Base-by-base conservation (phyloP, 2,113 vertebrate genomes). In the Aythya baeri region DNA sequence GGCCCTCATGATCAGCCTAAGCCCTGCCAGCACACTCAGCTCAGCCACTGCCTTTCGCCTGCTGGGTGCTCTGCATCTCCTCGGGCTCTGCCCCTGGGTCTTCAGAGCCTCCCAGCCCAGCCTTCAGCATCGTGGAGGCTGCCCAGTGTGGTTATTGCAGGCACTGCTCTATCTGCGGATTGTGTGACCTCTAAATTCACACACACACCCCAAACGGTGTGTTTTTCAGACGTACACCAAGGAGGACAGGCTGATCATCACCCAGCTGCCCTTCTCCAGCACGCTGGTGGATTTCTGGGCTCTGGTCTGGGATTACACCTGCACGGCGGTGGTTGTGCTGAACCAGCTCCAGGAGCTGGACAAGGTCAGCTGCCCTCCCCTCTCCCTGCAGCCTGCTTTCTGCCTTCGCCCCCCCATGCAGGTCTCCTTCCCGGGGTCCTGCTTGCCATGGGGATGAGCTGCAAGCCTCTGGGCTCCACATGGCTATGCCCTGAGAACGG, bases 271-370 rank as follows among this genome's bases (percentile, higher is more conserved):
- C 29, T 71, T 97, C 11, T 9, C 25, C 57, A 86, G 29, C 55
- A 97, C 97, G 0, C 32, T 96, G 73, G 91, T 71, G 43, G 97
- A 97, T 72, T 97, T 97, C 80, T 97, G 97, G 97, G 74, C 97
- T 55, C 67, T 97, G 61, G 34, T 97, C 54, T 97, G 97, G 96
- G 97, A 97, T 65, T 97, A 97, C 83, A 94, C 73, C 34, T 97
- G 97, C 82, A 91, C 94, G 0, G 82, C 94, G 0, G 89, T 97
- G 15, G 96, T 97, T 73, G 80, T 96, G 73, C 77, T 97, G 77
- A 96, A 95, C 50, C 43, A 75, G 2, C 31, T 94, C 2, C 26
- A 86, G 67, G 94, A 97, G 34, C 76, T 97, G 59, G 90, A 96
- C 58, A 16, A 97, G 97, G 97, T 97, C 49, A 93, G 93, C 58